These are phyloP conservation scores for Mobula birostris DNA, from an alignment of 2,113 vertebrate genomes.

Conservation along the genomic window DNA sequence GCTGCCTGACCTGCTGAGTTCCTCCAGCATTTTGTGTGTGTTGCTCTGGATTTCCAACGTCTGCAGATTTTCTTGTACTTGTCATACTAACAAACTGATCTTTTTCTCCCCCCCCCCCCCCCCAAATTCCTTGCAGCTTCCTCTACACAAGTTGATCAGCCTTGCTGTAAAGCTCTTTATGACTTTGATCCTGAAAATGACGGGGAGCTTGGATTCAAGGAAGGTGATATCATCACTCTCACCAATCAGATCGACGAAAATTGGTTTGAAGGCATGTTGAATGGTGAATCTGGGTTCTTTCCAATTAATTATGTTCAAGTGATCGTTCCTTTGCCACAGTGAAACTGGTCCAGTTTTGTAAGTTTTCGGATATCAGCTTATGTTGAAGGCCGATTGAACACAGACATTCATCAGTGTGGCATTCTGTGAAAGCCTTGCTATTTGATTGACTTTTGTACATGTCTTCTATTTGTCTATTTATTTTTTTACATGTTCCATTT, in stretches of 20 bases:
- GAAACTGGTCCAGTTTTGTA: slow-evolving; percentile 47
- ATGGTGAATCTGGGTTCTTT: slow-evolving; percentile 83
- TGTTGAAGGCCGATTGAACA: slow-evolving; percentile 51
- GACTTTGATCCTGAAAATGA: slow-evolving; percentile 89
- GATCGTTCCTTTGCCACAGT: slow-evolving; percentile 81
- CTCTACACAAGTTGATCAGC: slow-evolving; percentile 69
- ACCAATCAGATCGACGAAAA: slow-evolving; percentile 92
- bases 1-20: too few relatives aligned
- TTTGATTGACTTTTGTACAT: slow-evolving; percentile 60
- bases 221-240: slow-evolving; percentile 86
- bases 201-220: slow-evolving; percentile 90
- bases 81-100: not conserved
- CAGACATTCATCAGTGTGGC: slow-evolving; percentile 54
- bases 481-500: slow-evolving; percentile 61
- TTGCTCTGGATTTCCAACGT: too few relatives aligned
- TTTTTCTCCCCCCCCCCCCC: not conserved
- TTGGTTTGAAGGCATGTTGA: slow-evolving; percentile 88
- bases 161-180: slow-evolving; percentile 84
- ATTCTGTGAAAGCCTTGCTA: slow-evolving; percentile 61
- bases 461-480: slow-evolving; percentile 68
- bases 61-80: too few relatives aligned
- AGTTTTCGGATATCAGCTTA: slow-evolving; percentile 46
- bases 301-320: slow-evolving; percentile 89
- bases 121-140: slow-evolving; percentile 55
- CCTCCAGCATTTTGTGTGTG: too few relatives aligned